A percentile compares a stretch with the other conserved stretches of the same genome.
Evolutionary conservation across 1,140 invertebrate species (phyloP).

Genomic region (Chionoecetes opilio): DNA sequence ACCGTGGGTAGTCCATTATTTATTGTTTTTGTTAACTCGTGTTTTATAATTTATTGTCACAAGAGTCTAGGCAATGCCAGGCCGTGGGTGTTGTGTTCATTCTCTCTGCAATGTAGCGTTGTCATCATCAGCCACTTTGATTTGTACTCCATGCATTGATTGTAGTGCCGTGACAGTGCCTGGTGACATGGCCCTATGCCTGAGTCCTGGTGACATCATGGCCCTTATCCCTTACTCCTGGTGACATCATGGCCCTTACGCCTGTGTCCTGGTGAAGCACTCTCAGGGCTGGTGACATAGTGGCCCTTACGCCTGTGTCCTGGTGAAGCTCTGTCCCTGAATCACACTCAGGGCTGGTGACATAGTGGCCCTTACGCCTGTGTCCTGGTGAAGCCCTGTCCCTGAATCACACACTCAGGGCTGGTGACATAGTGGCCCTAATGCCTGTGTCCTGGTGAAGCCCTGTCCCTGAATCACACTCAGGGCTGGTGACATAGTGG

Average conservation of each 20-base stretch:
- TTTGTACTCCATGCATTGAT: slow-evolving; percentile 55
- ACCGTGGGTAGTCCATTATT: not conserved
- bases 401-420: slow-evolving; percentile 69
- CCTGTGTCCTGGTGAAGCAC: too few relatives aligned
- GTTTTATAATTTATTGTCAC: slow-evolving; percentile 42
- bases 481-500: too few relatives aligned
- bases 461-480: slow-evolving; percentile 64
- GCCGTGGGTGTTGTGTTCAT: slow-evolving; percentile 70
- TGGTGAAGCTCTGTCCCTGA: too few relatives aligned
- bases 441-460: too few relatives aligned
- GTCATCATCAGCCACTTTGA: slow-evolving; percentile 36
- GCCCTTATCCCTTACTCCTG: slow-evolving; percentile 58
- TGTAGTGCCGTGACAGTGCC: slow-evolving; percentile 44
- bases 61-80: slow-evolving; percentile 43
- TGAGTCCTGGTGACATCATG: slow-evolving; percentile 58
- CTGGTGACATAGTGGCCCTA: too few relatives aligned
- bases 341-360: slow-evolving; percentile 46
- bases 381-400: slow-evolving; percentile 62
- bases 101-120: slow-evolving; percentile 53
- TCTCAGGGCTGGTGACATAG: slow-evolving; percentile 73
- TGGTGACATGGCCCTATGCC: slow-evolving; percentile 42
- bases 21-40: not conserved
- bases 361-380: slow-evolving; percentile 28
- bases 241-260: too few relatives aligned
- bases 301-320: too few relatives aligned